phyloP scores from a whole-genome alignment of 2,113 vertebrate genomes.

The Gila orcuttii region DNA sequence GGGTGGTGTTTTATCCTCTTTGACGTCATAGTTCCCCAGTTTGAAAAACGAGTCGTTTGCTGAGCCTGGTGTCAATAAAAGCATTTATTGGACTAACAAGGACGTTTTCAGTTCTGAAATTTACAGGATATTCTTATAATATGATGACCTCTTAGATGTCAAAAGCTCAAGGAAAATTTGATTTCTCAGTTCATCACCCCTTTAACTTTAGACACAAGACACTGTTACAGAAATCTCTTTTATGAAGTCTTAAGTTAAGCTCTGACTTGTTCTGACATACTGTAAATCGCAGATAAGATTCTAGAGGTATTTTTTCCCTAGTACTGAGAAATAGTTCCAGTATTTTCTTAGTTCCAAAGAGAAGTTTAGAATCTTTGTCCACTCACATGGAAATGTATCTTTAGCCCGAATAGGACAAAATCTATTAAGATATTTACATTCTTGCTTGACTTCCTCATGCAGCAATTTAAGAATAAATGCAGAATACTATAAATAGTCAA shows the following conservation, averaged over 20 bases:
- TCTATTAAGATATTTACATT: not conserved
- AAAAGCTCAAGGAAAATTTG: too few relatives aligned
- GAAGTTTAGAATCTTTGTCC: not conserved
- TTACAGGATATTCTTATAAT: too few relatives aligned
- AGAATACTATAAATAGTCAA: not conserved
- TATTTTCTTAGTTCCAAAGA: too few relatives aligned
- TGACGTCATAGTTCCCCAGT: too few relatives aligned
- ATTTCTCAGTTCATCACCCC: too few relatives aligned
- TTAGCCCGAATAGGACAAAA: not conserved
- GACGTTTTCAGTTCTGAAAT: too few relatives aligned
- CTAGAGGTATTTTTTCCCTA: not conserved
- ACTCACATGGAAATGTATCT: not conserved
- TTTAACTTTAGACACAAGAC: not conserved
- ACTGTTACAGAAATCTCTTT: not conserved
- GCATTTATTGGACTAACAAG: too few relatives aligned
- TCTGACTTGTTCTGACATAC: not conserved
- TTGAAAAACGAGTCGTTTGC: too few relatives aligned
- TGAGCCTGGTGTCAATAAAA: too few relatives aligned
- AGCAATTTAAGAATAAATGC: not conserved
- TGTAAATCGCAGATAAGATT: not conserved
- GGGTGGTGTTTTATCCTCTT: too few relatives aligned
- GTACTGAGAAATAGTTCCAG: not conserved
- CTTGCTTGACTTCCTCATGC: not conserved
- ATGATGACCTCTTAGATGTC: too few relatives aligned
- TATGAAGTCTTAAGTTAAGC: not conserved